Evolutionary conservation across 2,113 vertebrate species (phyloP), one percentile per base, ranked within the genome.

Genomic region (Nycticryphes semicollaris): DNA sequence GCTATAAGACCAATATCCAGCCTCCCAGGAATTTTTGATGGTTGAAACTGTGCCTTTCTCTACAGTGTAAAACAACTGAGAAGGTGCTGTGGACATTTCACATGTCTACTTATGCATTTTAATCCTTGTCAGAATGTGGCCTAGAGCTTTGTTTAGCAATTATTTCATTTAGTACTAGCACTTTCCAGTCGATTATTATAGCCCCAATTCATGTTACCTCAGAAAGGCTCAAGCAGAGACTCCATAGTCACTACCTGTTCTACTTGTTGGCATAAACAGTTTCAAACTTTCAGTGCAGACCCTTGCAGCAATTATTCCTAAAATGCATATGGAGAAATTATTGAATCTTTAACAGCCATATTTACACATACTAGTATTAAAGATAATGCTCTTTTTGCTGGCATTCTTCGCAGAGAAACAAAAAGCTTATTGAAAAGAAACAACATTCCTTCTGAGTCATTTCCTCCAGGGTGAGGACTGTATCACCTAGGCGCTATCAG

Each of bases 61-160:
- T 51, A 23, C n/a, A 47, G 28, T 2, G 7, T 39, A n/a, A 43
- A 45, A 64, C 39, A 63, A 37, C 14, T 19, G 43, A 86, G 56
- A 70, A 64, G 24, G n/a, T 10, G 33, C 56, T 81, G 53, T n/a
- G 18, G 18, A 14, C 28, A 28, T 31, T 51, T 31, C 41, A 47
- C 12, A 9, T 4, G 16, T 43, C 37, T 30, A 13, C 31, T 51
- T 25, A 31, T 3, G 16, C 57, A 56, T 16, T 24, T 62, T 0
- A 0, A 4, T 43, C 28, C 66, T 56, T 50, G 14, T 20, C 47
- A 33, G 45, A 56, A 45, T 0, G 0, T 7, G 13, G 30, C 21
- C 18, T 28, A 86, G 22, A 72, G 47, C 14, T 87, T 39, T 33
- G 11, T 14, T 90, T 30, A 39, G 41, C 27, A 45, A 41, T 63